Percentiles rank a stretch among this genome's conserved stretches.
Evolutionary conservation across 2,888 invertebrate genomes (phyloP).

Genomic region (Polietes domitor): DNA sequence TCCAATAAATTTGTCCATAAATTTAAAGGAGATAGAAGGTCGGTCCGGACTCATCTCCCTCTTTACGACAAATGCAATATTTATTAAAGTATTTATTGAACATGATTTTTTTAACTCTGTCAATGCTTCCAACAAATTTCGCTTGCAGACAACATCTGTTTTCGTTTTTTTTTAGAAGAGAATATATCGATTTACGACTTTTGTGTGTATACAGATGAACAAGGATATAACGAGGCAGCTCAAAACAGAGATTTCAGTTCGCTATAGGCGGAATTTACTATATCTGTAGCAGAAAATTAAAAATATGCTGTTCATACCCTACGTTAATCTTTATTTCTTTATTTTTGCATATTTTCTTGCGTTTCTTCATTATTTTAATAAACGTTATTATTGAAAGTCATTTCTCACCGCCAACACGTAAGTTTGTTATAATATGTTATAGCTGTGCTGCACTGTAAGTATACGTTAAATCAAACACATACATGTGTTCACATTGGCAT

Average conservation of each 20-base stretch:
- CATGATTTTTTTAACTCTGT: conserved; percentile 33
- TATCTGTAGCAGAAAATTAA: too few relatives aligned
- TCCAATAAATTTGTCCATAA: conserved; percentile 20
- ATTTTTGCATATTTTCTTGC: too few relatives aligned
- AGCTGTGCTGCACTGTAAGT: not conserved
- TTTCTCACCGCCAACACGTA: too few relatives aligned
- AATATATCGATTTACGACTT: not conserved
- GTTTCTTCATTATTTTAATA: too few relatives aligned
- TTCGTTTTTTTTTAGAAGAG: not conserved
- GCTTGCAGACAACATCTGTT: conserved; percentile 12
- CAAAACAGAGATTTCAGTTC: too few relatives aligned
- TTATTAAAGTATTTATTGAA: conserved; percentile 33
- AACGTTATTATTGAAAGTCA: too few relatives aligned
- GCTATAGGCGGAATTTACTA: too few relatives aligned
- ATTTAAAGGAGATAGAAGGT: not conserved
- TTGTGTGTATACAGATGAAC: conserved; percentile 29
- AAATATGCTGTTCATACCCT: too few relatives aligned
- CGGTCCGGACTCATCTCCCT: not conserved
- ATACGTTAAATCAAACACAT: not conserved
- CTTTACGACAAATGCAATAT: conserved; percentile 11
- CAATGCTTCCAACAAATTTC: conserved; percentile 1
- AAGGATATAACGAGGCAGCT: too few relatives aligned
- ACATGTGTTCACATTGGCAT: not conserved
- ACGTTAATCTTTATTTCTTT: too few relatives aligned
- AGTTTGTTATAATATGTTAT: too few relatives aligned